Conservation (phyloP, 2,888 invertebrate genomes). For the Ctenicera cuprea region DNA sequence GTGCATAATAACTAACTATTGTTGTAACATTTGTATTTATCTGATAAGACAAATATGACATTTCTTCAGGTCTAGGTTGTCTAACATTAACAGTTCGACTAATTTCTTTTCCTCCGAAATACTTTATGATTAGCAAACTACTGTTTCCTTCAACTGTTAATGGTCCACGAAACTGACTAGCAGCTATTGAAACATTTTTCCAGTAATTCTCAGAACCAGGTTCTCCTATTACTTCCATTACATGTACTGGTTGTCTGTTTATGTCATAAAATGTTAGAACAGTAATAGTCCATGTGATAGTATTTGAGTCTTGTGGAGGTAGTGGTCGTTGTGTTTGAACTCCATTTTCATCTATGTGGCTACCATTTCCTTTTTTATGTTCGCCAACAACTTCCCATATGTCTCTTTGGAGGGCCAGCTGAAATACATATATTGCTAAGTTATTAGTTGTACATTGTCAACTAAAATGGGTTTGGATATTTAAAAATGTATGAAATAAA, state of each 20-base stretch:
- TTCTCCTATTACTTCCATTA: slow-evolving; percentile 20
- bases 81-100: not conserved
- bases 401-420: slow-evolving; percentile 29
- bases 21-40: slow-evolving; percentile 29
- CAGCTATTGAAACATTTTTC: slow-evolving; percentile 33
- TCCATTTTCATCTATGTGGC: no score
- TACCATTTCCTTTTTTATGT: not conserved
- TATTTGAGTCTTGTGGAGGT: slow-evolving; percentile 5
- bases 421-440: no score
- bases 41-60: slow-evolving; percentile 6
- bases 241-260: not conserved
- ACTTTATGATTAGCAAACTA: slow-evolving; percentile 18
- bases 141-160: slow-evolving; percentile 28
- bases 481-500: no score
- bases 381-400: slow-evolving; percentile 35
- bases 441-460: no score
- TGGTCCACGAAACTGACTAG: slow-evolving; percentile 16
- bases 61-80: slow-evolving; percentile 8
- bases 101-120: slow-evolving; percentile 23
- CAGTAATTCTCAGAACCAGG: slow-evolving; percentile 36
- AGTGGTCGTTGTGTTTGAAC: not conserved
- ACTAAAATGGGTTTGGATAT: no score
- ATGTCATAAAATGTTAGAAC: slow-evolving; percentile 34
- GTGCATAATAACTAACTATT: slow-evolving; percentile 29
- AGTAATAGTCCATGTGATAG: slow-evolving; percentile 26